These are phyloP conservation scores for Aulostomus chinensis DNA, from an alignment of 2,797 vertebrate genomes.

Conservation along the genomic window DNA sequence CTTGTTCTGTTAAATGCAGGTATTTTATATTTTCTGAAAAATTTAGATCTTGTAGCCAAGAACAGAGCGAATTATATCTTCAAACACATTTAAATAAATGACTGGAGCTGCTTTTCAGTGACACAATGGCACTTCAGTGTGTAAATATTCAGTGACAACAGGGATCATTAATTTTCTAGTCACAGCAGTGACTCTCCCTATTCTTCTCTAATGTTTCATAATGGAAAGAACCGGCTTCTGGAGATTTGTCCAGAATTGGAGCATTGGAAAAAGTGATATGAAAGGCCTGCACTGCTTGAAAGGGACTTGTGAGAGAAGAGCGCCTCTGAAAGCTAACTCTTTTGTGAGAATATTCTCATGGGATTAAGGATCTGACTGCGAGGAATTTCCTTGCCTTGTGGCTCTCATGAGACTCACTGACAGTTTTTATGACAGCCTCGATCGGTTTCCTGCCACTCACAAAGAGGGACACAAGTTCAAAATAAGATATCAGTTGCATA, in stretches of 20 bases:
- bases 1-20: too few relatives aligned
- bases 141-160: too few relatives aligned
- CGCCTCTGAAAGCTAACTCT: conserved; percentile 46
- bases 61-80: too few relatives aligned
- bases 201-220: conserved; percentile 22
- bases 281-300: conserved; percentile 44
- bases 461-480: conserved; percentile 28
- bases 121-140: too few relatives aligned
- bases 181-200: conserved; percentile 10
- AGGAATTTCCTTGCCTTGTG: conserved; percentile 47
- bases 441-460: conserved; percentile 52
- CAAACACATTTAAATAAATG: too few relatives aligned
- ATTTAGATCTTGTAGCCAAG: too few relatives aligned
- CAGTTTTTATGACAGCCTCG: conserved; percentile 68
- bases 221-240: conserved; percentile 31
- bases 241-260: conserved; percentile 47
- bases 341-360: conserved; percentile 49
- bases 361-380: conserved; percentile 57
- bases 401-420: conserved; percentile 41
- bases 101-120: too few relatives aligned
- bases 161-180: too few relatives aligned
- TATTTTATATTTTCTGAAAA: too few relatives aligned
- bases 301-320: conserved; percentile 44
- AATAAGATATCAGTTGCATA: conserved; percentile 48
- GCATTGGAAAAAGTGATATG: conserved; percentile 41